phyloP scores from a whole-genome alignment of 2,113 vertebrate species.

The Clarias gariepinus region DNA sequence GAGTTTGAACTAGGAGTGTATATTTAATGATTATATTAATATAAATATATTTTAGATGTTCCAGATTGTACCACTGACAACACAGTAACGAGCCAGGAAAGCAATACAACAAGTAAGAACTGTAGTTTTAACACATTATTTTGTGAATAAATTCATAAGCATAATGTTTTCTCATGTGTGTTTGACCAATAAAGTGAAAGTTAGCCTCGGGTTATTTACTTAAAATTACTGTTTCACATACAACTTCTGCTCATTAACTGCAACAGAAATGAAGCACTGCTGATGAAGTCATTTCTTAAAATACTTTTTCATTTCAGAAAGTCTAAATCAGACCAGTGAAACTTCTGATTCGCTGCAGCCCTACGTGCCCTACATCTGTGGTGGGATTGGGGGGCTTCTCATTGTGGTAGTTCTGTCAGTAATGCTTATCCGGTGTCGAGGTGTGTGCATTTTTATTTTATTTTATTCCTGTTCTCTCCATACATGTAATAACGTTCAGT shows the following conservation, averaged over 20 bases:
- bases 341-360: rapidly evolving
- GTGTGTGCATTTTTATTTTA: constrained; percentile 16
- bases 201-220: background rate
- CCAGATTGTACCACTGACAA: background rate
- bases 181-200: background rate
- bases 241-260: background rate
- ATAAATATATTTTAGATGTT: background rate
- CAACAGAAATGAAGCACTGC: background rate
- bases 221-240: background rate
- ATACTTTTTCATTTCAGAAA: background rate
- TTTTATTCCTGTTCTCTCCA: background rate
- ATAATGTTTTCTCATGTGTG: background rate
- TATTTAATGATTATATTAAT: background rate
- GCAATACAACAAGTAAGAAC: constrained; percentile 43
- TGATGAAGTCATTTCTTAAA: background rate
- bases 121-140: background rate
- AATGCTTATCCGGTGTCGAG: constrained; percentile 41
- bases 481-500: background rate
- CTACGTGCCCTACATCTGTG: constrained; percentile 53
- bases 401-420: constrained; percentile 58
- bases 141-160: background rate
- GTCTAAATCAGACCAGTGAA: rapidly evolving
- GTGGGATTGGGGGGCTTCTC: constrained; percentile 53
- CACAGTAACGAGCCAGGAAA: background rate
- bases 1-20: background rate